These are phyloP conservation scores for Pteria penguin DNA, from an alignment of 2,888 invertebrate genomes.

Conservation along the genomic window DNA sequence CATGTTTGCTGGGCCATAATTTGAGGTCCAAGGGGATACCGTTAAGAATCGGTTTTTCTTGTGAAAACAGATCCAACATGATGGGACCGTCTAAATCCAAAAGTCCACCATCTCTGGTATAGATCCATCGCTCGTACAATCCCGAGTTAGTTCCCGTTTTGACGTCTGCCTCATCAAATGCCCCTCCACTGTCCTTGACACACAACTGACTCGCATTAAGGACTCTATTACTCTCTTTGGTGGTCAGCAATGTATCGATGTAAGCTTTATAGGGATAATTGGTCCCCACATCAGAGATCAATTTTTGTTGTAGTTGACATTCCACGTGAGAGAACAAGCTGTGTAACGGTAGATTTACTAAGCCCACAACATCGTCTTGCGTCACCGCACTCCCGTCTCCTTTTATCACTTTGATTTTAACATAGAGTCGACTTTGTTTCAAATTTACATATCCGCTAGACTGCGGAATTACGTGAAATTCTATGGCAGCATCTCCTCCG, in stretches of 20 bases:
- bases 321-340: not conserved
- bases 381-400: not conserved
- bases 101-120: not conserved
- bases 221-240: too few relatives aligned
- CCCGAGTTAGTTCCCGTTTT: not conserved
- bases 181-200: not conserved
- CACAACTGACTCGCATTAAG: not conserved
- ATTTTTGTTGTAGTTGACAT: not conserved
- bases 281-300: not conserved
- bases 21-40: constrained; percentile 34
- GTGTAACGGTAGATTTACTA: not conserved
- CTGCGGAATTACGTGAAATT: not conserved
- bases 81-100: not conserved
- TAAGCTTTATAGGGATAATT: constrained; percentile 7
- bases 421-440: not conserved
- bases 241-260: not conserved
- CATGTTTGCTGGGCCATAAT: too few relatives aligned
- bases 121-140: not conserved
- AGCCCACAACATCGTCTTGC: not conserved
- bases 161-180: not conserved
- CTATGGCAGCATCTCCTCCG: not conserved
- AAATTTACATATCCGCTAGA: not conserved
- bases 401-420: not conserved
- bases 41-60: constrained; percentile 35
- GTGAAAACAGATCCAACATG: not conserved